Percentiles rank a stretch among this genome's conserved stretches.
Conservation (phyloP, 2,888 invertebrate genomes). For the Homarus gammarus region DNA sequence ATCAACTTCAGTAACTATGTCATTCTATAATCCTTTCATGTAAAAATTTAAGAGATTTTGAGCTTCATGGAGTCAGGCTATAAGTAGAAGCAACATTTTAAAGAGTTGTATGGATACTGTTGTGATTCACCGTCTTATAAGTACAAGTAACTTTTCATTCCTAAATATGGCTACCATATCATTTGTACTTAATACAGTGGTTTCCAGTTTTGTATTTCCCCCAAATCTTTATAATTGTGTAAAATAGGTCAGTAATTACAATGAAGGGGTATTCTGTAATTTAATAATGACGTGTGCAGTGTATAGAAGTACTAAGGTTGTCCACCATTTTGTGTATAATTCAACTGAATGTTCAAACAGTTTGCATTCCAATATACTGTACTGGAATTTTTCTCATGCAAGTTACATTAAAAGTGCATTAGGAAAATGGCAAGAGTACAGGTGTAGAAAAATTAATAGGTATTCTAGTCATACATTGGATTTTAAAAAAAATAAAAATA, state of each 20-base stretch:
- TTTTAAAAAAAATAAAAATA: constrained; percentile 40
- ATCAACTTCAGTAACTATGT: too few species aligned
- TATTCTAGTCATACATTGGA: constrained; percentile 67
- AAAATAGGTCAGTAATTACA: neutral
- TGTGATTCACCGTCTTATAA: neutral
- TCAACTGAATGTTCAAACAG: neutral
- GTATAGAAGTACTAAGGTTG: neutral
- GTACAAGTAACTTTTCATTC: constrained; percentile 59
- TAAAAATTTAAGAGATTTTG: neutral
- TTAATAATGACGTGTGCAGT: neutral
- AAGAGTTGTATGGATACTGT: neutral
- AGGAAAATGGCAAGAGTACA: constrained; percentile 4
- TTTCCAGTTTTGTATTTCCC: too few species aligned
- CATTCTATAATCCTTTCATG: neutral
- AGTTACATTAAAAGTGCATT: neutral
- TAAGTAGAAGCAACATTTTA: neutral
- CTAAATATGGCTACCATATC: constrained; percentile 45
- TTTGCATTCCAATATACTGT: constrained; percentile 1
- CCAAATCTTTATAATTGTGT: constrained; percentile 1
- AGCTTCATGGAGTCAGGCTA: neutral
- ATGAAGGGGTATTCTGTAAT: constrained; percentile 1
- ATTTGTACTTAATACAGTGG: constrained; percentile 51
- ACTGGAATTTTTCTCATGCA: neutral
- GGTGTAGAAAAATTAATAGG: constrained; percentile 14
- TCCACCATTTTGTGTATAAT: neutral